These are phyloP conservation scores for Bombyx huttoni DNA, from an alignment of 2,888 invertebrate genomes.

Conservation along the genomic window DNA sequence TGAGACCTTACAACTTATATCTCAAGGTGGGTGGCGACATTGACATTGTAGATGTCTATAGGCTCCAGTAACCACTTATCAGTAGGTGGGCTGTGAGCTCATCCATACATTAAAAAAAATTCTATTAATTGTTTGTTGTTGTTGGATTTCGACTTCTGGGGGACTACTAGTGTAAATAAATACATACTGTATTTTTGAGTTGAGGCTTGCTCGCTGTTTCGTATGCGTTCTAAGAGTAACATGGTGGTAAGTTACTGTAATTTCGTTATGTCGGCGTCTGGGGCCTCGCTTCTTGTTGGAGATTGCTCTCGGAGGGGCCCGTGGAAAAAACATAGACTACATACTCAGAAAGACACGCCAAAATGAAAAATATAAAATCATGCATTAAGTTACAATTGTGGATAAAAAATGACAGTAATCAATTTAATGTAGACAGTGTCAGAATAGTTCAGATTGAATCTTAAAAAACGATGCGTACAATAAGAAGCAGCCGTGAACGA, in stretches of 20 bases:
- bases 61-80: too few species aligned
- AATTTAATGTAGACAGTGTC: background rate
- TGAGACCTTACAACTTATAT: too few species aligned
- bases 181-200: slow-evolving; percentile 5
- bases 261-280: slow-evolving; percentile 37
- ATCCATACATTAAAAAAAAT: too few species aligned
- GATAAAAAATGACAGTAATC: background rate
- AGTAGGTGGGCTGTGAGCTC: too few species aligned
- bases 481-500: background rate
- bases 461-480: background rate
- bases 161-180: too few species aligned
- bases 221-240: slow-evolving; percentile 16
- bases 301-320: slow-evolving; percentile 32
- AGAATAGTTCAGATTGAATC: background rate
- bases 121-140: too few species aligned
- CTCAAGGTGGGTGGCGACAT: too few species aligned
- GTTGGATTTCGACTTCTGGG: too few species aligned
- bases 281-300: slow-evolving; percentile 30
- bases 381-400: background rate
- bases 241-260: slow-evolving; percentile 49
- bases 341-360: slow-evolving; percentile 18
- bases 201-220: slow-evolving; percentile 16
- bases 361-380: background rate
- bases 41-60: too few species aligned
- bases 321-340: slow-evolving; percentile 13